Evolutionary conservation across 2,888 invertebrate genomes (phyloP).

Genomic region (Colletes collaris): DNA sequence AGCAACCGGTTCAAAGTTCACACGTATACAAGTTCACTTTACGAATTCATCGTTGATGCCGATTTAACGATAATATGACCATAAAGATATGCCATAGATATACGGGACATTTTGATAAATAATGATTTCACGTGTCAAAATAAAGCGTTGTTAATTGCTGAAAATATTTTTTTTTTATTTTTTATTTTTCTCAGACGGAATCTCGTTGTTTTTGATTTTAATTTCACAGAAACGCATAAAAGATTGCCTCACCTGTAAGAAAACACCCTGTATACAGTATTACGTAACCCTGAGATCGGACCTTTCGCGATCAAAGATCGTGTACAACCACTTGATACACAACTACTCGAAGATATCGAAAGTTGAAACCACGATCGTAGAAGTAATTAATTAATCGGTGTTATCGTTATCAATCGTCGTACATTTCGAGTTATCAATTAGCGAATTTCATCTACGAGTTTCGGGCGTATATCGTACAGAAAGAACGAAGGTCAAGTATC

Average conservation of each 20-base stretch:
- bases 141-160: too few species aligned
- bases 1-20: constrained; percentile 51
- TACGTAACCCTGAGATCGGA: too few species aligned
- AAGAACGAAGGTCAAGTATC: background rate
- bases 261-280: background rate
- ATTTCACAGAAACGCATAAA: too few species aligned
- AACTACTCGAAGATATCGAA: constrained; percentile 10
- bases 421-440: constrained; percentile 29
- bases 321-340: background rate
- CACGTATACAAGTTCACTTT: constrained; percentile 46
- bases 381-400: constrained; percentile 25
- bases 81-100: background rate
- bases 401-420: constrained; percentile 62
- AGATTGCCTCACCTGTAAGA: too few species aligned
- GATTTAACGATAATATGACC: background rate
- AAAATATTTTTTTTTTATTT: too few species aligned
- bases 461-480: background rate
- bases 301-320: too few species aligned
- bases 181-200: too few species aligned
- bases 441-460: constrained; percentile 30
- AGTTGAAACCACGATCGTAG: constrained; percentile 7
- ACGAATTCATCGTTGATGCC: background rate
- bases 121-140: too few species aligned
- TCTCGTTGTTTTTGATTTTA: too few species aligned
- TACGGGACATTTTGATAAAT: too few species aligned